Base-by-base conservation (phyloP, 2,797 vertebrate genomes). In the Platalea minor region DNA sequence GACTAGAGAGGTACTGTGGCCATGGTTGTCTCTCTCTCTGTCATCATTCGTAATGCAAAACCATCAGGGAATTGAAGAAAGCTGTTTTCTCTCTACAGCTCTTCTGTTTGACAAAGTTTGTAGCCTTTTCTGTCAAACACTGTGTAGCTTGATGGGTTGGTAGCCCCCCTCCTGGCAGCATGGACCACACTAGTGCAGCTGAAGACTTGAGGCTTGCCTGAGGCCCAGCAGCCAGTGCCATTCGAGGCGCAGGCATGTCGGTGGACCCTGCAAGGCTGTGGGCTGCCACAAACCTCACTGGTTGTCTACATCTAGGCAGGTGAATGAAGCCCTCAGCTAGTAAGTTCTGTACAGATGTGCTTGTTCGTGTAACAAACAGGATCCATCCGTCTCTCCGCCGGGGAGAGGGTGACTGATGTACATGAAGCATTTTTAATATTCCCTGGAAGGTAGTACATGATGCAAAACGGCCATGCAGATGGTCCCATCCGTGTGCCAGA, bases 201-300 rank as follows among this genome's bases (percentile, higher is more conserved):
- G 60, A 48, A 79, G 82, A 39, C 17, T 10, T 35, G 17, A 37
- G 33, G 51, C 21, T 83, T 83, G 35, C 25, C 25, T 54, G 18
- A 50, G 18, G 43, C 41, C 86, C 46, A 13, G 61, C 26, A 91
- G 33, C 37, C 0, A 1, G 28, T 63, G 65, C 25, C 50, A 5
- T 25, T 75, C 0, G 1, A 28, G 21, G 12, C 3, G 0, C 28
- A 29, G 64, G 28, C 11, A 0, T 17, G 16, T 12, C 3, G 2
- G 33, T 57, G 54, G 24, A 41, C 16, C 8, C 23, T 48, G 35
- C 13, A 20, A 45, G 60, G 45, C 54, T 76, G 4, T 41, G 39
- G 16, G 23, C 48, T 80, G 26, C 60, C 63, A 3, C 51, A 39
- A 4, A 23, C 69, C 0, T 0, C 26, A 15, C 31, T 48, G 35